Conservation (phyloP, 2,888 invertebrate genomes). For the Antitype chi region DNA sequence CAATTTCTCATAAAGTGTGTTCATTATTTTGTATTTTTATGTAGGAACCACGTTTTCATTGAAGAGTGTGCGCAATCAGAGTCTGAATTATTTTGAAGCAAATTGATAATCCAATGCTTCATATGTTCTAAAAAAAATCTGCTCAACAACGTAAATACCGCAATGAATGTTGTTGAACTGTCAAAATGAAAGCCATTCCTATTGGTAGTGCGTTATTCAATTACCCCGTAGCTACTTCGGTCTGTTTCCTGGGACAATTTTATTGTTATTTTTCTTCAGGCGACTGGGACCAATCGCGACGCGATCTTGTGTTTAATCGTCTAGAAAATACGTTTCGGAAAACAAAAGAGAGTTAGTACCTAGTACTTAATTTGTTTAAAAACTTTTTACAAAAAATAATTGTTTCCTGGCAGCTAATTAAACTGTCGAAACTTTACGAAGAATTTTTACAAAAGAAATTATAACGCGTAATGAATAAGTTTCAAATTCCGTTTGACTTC, state of each 20-base stretch:
- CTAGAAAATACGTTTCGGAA: background rate
- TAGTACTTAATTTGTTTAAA: background rate
- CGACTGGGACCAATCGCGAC: too few species aligned
- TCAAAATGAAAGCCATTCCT: too few species aligned
- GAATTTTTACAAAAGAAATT: constrained; percentile 14
- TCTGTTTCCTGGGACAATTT: background rate
- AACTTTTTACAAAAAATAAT: constrained; percentile 2
- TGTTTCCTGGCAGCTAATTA: constrained; percentile 2
- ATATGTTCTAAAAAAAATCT: too few species aligned
- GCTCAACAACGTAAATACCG: too few species aligned
- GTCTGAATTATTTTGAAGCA: too few species aligned
- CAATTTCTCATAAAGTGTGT: background rate
- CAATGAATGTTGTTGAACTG: too few species aligned
- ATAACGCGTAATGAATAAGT: constrained; percentile 20
- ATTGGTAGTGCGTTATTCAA: too few species aligned
- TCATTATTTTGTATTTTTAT: background rate
- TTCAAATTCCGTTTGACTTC: constrained; percentile 40
- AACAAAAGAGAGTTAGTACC: background rate
- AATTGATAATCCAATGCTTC: too few species aligned
- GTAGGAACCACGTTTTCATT: background rate
- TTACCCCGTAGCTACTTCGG: background rate
- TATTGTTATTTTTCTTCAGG: background rate
- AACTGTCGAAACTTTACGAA: constrained; percentile 7
- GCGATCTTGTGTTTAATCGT: background rate
- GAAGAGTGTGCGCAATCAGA: background rate